These are phyloP conservation scores for Triplophysa bombifrons DNA, from an alignment of 2,797 vertebrate genomes.

Conservation along the genomic window DNA sequence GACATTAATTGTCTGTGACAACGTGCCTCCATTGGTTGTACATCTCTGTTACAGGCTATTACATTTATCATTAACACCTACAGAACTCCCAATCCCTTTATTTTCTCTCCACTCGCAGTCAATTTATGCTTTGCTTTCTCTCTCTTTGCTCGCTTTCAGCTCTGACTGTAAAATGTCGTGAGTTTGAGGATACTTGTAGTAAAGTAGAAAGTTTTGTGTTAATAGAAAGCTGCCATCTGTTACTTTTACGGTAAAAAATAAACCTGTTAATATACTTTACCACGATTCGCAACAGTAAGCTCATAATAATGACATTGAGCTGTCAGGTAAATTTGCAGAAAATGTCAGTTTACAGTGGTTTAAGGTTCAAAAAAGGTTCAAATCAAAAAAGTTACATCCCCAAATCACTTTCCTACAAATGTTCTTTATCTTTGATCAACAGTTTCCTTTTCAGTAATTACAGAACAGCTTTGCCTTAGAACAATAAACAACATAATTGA, in stretches of 20 bases:
- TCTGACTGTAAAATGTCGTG: not conserved
- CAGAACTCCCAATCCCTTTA: constrained; percentile 64
- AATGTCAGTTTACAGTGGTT: too few relatives aligned
- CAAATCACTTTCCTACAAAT: not conserved
- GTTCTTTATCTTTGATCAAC: too few relatives aligned
- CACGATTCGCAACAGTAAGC: too few relatives aligned
- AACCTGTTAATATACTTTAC: too few relatives aligned
- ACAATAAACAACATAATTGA: not conserved
- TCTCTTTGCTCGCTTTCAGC: not conserved
- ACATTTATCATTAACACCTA: constrained; percentile 77
- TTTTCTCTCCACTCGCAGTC: constrained; percentile 18
- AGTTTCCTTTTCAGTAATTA: too few relatives aligned
- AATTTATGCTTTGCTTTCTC: constrained; percentile 8
- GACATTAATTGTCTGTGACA: constrained; percentile 84
- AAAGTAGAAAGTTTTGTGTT: not conserved
- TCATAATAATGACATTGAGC: too few relatives aligned
- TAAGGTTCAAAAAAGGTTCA: too few relatives aligned
- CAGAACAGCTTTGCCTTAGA: too few relatives aligned
- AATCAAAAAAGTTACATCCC: not conserved
- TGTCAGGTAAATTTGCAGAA: too few relatives aligned
- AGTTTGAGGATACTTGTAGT: not conserved
- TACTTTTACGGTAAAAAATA: too few relatives aligned
- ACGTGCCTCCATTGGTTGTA: constrained; percentile 76
- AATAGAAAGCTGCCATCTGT: not conserved
- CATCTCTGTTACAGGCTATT: constrained; percentile 78